Evolutionary conservation across 2,113 vertebrate species (phyloP).

Genomic region (Syngnathoides biaculeatus): DNA sequence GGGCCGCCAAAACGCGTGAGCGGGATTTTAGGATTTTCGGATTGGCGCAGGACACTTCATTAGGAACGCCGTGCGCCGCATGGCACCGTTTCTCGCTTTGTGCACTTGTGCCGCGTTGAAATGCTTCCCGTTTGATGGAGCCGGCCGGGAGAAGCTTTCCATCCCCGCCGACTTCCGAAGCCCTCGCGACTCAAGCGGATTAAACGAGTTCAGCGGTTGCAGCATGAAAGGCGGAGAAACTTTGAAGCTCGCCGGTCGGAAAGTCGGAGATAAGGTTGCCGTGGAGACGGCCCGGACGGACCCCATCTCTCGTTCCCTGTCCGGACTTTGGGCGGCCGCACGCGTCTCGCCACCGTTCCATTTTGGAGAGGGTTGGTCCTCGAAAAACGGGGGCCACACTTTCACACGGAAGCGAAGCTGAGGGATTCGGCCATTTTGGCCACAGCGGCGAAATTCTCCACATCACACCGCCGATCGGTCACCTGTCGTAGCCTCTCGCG

Average conservation of each 20-base stretch:
- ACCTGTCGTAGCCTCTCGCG: too few relatives aligned
- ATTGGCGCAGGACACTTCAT: neutral
- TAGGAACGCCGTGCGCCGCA: neutral
- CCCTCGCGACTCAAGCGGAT: constrained; percentile 29
- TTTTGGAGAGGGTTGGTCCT: too few relatives aligned
- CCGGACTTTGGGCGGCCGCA: constrained; percentile 24
- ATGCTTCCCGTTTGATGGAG: constrained; percentile 38
- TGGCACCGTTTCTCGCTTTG: neutral
- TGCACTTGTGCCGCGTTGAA: neutral
- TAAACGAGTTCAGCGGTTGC: constrained; percentile 53
- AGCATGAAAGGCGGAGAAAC: constrained; percentile 65
- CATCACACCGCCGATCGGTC: too few relatives aligned
- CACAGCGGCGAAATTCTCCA: too few relatives aligned
- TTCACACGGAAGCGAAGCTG: too few relatives aligned
- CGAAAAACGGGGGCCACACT: too few relatives aligned
- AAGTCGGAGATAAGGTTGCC: constrained; percentile 33
- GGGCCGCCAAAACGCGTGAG: neutral
- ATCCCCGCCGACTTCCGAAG: constrained; percentile 56
- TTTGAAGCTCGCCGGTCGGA: constrained; percentile 45
- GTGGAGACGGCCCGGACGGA: constrained; percentile 43
- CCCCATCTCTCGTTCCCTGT: constrained; percentile 15
- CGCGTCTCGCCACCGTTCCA: too few relatives aligned
- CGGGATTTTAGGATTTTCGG: too few relatives aligned
- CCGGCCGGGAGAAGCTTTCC: constrained; percentile 44
- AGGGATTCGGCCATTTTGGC: too few relatives aligned